phyloP scores from a whole-genome alignment of 2,888 invertebrate species.

The Megastigmus dorsalis region DNA sequence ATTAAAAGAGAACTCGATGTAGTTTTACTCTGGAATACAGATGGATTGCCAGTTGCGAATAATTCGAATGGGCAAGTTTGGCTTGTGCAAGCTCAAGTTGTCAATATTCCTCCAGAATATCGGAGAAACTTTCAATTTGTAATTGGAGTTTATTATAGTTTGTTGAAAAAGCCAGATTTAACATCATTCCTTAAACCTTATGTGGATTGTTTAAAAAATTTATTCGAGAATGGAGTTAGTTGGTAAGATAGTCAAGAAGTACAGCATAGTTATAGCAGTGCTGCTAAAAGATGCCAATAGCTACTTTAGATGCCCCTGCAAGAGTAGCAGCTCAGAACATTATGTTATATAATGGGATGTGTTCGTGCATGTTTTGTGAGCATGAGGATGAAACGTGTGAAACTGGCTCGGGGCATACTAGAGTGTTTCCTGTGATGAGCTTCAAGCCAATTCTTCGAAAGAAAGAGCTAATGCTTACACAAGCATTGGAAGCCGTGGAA shows the following conservation, averaged over 20 bases:
- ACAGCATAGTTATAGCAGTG: neutral
- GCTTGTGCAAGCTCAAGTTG: slow-evolving; percentile 39
- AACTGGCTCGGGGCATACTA: too few species aligned
- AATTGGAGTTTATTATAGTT: slow-evolving; percentile 43
- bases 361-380: too few species aligned
- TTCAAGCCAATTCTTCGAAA: neutral
- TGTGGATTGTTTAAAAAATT: neutral
- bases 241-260: neutral
- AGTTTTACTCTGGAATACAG: too few species aligned
- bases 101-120: slow-evolving; percentile 35
- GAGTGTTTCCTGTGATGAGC: slow-evolving; percentile 2
- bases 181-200: too few species aligned
- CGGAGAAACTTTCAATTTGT: slow-evolving; percentile 32
- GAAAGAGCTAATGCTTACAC: neutral
- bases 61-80: slow-evolving; percentile 46
- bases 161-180: too few species aligned
- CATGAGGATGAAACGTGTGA: too few species aligned
- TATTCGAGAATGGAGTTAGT: neutral
- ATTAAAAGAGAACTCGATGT: too few species aligned
- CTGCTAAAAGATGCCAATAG: slow-evolving; percentile 34
- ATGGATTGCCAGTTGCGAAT: slow-evolving; percentile 22
- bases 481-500: slow-evolving; percentile 5
- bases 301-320: slow-evolving; percentile 31
- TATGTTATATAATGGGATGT: too few species aligned
- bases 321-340: slow-evolving; percentile 30